Conservation (phyloP, 92 coral and sea anemone genomes). For the Galaxea fascicularis region DNA sequence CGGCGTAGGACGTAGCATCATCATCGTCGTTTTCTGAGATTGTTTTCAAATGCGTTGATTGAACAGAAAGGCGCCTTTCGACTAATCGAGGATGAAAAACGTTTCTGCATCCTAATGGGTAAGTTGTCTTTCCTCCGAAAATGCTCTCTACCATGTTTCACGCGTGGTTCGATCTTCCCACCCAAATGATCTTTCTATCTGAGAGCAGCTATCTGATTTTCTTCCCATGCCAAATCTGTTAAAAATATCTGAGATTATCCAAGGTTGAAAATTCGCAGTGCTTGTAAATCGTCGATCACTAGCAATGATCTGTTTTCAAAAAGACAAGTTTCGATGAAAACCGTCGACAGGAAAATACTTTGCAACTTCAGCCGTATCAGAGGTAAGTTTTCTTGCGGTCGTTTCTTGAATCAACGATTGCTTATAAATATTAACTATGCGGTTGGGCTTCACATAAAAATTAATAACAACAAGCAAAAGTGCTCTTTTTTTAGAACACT, state of each 20-base stretch:
- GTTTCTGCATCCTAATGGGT: slow-evolving; percentile 17
- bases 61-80: slow-evolving; percentile 44
- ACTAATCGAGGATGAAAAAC: slow-evolving; percentile 30
- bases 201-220: slow-evolving; percentile 29
- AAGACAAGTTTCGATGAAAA: slow-evolving; percentile 13
- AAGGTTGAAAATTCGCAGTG: slow-evolving; percentile 12
- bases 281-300: background rate
- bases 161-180: background rate
- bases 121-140: slow-evolving; percentile 49
- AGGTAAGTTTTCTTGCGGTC: slow-evolving; percentile 32
- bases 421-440: slow-evolving; percentile 57
- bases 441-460: slow-evolving; percentile 39
- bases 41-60: slow-evolving; percentile 51
- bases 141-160: slow-evolving; percentile 63
- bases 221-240: slow-evolving; percentile 13
- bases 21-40: slow-evolving; percentile 64
- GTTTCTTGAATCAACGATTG: slow-evolving; percentile 20
- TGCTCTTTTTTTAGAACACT: slow-evolving; percentile 54
- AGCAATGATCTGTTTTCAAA: slow-evolving; percentile 29
- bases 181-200: slow-evolving; percentile 21
- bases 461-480: slow-evolving; percentile 44
- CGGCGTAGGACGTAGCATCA: background rate
- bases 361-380: background rate
- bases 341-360: background rate
- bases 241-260: slow-evolving; percentile 7